Percentiles rank a stretch among this genome's conserved stretches.
These are phyloP conservation scores for Engraulis encrasicolus DNA, from an alignment of 2,113 vertebrate genomes.

Conservation along the genomic window DNA sequence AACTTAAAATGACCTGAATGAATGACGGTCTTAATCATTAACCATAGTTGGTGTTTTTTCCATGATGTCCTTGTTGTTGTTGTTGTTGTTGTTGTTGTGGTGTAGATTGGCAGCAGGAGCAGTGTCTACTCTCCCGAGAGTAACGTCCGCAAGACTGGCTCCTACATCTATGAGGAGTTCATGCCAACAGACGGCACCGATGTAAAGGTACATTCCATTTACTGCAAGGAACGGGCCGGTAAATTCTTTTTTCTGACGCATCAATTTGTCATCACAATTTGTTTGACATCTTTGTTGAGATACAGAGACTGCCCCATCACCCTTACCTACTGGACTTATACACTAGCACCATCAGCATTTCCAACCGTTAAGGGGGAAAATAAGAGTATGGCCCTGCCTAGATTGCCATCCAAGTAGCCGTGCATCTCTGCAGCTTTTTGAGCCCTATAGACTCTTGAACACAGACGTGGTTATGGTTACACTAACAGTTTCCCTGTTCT, in stretches of 20 bases:
- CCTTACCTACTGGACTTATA: too few species aligned
- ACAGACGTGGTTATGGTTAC: neutral
- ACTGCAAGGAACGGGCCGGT: too few species aligned
- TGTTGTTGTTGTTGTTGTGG: constrained; percentile 53
- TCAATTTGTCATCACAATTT: too few species aligned
- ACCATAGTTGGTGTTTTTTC: neutral
- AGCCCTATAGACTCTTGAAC: neutral
- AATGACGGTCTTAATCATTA: too few species aligned
- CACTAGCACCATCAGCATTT: too few species aligned
- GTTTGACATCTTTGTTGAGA: neutral
- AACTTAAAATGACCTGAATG: too few species aligned
- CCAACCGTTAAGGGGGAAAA: neutral
- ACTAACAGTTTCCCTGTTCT: neutral
- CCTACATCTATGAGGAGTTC: constrained; percentile 92
- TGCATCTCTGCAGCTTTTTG: neutral
- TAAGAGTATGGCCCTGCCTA: neutral
- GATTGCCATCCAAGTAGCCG: neutral
- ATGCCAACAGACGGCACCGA: constrained; percentile 93
- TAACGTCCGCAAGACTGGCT: constrained; percentile 88
- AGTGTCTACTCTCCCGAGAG: constrained; percentile 92
- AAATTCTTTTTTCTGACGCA: too few species aligned
- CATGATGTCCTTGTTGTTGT: neutral
- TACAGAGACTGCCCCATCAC: too few species aligned
- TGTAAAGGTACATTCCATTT: constrained; percentile 91
- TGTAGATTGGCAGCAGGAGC: constrained; percentile 90